Percentiles rank a stretch among this genome's conserved stretches.
These are phyloP conservation scores for Poeciliopsis prolifica DNA, from an alignment of 2,113 vertebrate species.

Conservation along the genomic window DNA sequence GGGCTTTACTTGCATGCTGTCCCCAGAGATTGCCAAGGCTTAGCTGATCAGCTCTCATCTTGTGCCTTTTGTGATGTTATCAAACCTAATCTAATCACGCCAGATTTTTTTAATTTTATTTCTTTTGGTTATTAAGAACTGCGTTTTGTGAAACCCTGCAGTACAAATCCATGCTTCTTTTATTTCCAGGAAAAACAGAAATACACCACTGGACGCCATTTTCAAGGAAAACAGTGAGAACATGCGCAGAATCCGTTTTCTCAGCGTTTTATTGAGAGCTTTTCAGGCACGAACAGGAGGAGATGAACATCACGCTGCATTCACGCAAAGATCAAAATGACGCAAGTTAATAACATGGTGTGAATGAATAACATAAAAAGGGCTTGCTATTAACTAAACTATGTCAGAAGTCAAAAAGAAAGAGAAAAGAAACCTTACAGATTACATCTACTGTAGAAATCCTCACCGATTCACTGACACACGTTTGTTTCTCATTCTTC, in stretches of 20 bases:
- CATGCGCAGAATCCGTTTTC: neutral
- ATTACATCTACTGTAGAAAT: neutral
- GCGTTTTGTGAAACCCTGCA: too few relatives aligned
- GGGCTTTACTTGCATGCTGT: neutral
- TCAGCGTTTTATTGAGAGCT: constrained; percentile 33
- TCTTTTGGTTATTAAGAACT: neutral
- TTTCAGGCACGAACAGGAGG: neutral
- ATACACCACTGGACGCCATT: neutral
- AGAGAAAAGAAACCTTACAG: neutral
- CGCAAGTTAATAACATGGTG: neutral
- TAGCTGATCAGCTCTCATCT: neutral
- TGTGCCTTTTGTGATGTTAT: neutral
- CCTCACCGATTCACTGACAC: neutral
- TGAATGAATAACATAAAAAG: neutral
- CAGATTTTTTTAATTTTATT: neutral
- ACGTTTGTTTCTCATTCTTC: neutral
- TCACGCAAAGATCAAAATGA: neutral
- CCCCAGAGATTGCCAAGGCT: neutral
- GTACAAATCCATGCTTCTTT: too few relatives aligned
- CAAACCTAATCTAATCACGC: neutral
- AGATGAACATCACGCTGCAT: neutral
- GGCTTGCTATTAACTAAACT: neutral
- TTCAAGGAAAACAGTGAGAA: constrained; percentile 12
- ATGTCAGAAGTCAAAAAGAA: neutral
- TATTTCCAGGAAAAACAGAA: neutral